Evolutionary conservation across 1,140 invertebrate species (phyloP).

Genomic region (Drosophila nigrodunni): DNA sequence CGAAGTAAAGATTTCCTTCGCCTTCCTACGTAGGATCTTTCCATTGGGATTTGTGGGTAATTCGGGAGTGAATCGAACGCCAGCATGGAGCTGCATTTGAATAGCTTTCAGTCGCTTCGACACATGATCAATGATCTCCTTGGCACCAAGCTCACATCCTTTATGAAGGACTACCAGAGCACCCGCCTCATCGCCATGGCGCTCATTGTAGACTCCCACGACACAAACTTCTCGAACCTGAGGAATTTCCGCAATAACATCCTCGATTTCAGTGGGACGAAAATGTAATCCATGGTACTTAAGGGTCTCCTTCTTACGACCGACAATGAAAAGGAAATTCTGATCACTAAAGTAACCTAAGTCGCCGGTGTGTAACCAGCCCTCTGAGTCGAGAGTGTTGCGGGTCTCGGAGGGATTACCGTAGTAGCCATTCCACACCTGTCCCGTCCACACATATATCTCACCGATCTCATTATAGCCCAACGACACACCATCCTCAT

Average conservation of each 20-base stretch:
- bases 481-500: slow-evolving; percentile 67
- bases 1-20: slow-evolving; percentile 43
- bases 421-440: slow-evolving; percentile 85
- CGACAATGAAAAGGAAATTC: slow-evolving; percentile 88
- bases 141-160: slow-evolving; percentile 43
- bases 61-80: slow-evolving; percentile 86
- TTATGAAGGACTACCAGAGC: slow-evolving; percentile 62
- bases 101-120: slow-evolving; percentile 78
- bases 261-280: slow-evolving; percentile 76
- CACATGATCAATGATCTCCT: slow-evolving; percentile 69
- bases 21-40: slow-evolving; percentile 87
- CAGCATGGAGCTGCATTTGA: slow-evolving; percentile 86
- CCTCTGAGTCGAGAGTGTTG: slow-evolving; percentile 87
- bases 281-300: slow-evolving; percentile 87
- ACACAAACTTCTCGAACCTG: slow-evolving; percentile 77
- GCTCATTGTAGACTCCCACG: slow-evolving; percentile 69
- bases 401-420: slow-evolving; percentile 87
- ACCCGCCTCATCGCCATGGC: slow-evolving; percentile 61
- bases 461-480: slow-evolving; percentile 83
- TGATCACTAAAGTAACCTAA: slow-evolving; percentile 89
- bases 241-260: slow-evolving; percentile 49
- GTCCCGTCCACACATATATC: slow-evolving; percentile 76
- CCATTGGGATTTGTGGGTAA: slow-evolving; percentile 88
- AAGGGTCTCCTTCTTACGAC: slow-evolving; percentile 91
- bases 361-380: slow-evolving; percentile 91